Evolutionary conservation across 2,797 vertebrate genomes (phyloP).

Genomic region (Esox lucius): DNA sequence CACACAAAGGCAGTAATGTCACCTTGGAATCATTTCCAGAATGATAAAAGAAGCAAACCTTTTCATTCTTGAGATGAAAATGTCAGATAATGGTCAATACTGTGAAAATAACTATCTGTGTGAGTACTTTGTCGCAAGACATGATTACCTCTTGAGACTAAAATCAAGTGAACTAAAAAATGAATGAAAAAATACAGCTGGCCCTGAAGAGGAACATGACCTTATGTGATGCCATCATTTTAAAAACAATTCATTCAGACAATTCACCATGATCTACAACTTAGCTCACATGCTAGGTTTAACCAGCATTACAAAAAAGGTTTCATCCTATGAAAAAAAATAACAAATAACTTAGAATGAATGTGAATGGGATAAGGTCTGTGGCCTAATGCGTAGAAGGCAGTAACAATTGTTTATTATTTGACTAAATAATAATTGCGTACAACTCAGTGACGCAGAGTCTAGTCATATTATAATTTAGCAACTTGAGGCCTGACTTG

Average conservation of each 20-base stretch:
- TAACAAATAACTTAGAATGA: background rate
- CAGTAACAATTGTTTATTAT: no score
- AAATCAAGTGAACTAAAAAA: background rate
- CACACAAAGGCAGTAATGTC: constrained; percentile 65
- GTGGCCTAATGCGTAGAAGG: no score
- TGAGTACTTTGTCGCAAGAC: background rate
- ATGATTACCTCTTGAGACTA: background rate
- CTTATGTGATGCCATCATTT: background rate
- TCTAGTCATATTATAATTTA: no score
- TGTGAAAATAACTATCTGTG: constrained; percentile 21
- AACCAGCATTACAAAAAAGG: background rate
- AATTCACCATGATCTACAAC: background rate
- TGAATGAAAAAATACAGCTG: background rate
- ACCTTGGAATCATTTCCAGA: constrained; percentile 73
- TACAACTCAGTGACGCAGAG: no score
- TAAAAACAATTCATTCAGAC: background rate
- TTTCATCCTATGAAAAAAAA: background rate
- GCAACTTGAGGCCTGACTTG: no score
- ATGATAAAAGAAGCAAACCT: constrained; percentile 62
- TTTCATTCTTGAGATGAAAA: constrained; percentile 55
- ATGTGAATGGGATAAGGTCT: background rate
- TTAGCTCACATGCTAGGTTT: background rate
- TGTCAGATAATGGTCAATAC: constrained; percentile 53
- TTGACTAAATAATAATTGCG: no score
- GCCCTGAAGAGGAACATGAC: background rate